Evolutionary conservation across 2,888 invertebrate species (phyloP), one percentile per base, ranked within the genome.

Genomic region (Altica lythri): DNA sequence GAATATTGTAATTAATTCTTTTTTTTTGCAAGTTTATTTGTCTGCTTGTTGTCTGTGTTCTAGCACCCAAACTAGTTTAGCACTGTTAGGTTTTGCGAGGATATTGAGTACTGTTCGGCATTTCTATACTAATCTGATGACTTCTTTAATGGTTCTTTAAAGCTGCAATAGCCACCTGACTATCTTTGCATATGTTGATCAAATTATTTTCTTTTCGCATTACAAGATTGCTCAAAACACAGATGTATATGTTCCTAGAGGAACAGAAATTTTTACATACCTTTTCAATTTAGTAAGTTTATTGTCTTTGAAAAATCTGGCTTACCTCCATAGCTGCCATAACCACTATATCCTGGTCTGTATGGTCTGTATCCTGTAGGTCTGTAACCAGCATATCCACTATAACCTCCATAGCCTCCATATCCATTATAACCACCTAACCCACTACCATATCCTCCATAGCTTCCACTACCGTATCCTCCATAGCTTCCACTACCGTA

Each of bases 341-440:
- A 40, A 22, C 40, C 40, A 8, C 40, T 13, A 25, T 40, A 40
- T 25, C 40, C 40, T 3, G 22, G 40, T 10, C 40, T 40, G 10
- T 40, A 38, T 10, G 38, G 38, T 5, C 12, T 38, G 38, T 38
- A 38, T 4, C 40, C 40, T 9, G 38, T 38, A 5, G 40, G 40
- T 22, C 40, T 40, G 40, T 40, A 40, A 8, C 40, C 40, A 14
- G 18, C 40, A 10, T 40, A 40, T 3, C 34, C 25, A 8, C n/a
- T 19, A 16, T 44, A 32, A 12, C 50, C 37, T 25, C 37, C 29
- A 10, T 29, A 44, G 3, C 51, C 51, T n/a, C 18, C 18, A 4
- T 38, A 38, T 18, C 38, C 38, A 35, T 8, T 17, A 19, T 29
- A 29, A 29, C 29, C 29, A 10, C 10, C 29, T 9, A n/a, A 29